Evolutionary conservation across 1,140 invertebrate species (phyloP).

Genomic region (Euwallacea similis): DNA sequence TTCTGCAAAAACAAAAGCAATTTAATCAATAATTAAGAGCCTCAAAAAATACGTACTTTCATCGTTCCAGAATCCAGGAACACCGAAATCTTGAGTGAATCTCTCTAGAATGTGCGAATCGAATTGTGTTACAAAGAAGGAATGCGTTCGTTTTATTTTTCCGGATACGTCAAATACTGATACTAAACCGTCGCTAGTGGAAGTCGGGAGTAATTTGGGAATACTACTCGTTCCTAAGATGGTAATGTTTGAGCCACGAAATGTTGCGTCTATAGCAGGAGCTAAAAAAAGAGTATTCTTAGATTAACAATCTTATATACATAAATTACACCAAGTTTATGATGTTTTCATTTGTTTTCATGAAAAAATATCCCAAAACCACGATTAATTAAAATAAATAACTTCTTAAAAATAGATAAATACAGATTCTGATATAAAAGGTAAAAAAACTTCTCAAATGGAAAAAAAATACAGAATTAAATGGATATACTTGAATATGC

Average conservation of each 20-base stretch:
- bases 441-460: no score
- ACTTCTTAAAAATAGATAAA: no score
- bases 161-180: conserved; percentile 52
- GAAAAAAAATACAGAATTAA: no score
- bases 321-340: background rate
- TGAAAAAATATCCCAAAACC: background rate
- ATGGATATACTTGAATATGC: no score
- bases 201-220: conserved; percentile 46
- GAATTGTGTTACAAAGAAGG: conserved; percentile 52
- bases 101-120: conserved; percentile 52
- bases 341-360: background rate
- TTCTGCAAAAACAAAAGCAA: conserved; percentile 32
- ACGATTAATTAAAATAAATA: no score
- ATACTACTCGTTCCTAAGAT: conserved; percentile 47
- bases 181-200: conserved; percentile 51
- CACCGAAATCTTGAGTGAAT: conserved; percentile 51
- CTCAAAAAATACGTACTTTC: conserved; percentile 25
- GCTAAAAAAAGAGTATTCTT: conserved; percentile 13
- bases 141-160: conserved; percentile 51
- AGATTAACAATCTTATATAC: background rate
- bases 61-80: conserved; percentile 44
- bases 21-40: background rate
- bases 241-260: conserved; percentile 43
- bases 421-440: no score
- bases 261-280: conserved; percentile 64